A percentile compares a stretch with the other conserved stretches of the same genome.
phyloP scores from a whole-genome alignment of 2,888 invertebrate species.

The Siphonodentalium dalli region DNA sequence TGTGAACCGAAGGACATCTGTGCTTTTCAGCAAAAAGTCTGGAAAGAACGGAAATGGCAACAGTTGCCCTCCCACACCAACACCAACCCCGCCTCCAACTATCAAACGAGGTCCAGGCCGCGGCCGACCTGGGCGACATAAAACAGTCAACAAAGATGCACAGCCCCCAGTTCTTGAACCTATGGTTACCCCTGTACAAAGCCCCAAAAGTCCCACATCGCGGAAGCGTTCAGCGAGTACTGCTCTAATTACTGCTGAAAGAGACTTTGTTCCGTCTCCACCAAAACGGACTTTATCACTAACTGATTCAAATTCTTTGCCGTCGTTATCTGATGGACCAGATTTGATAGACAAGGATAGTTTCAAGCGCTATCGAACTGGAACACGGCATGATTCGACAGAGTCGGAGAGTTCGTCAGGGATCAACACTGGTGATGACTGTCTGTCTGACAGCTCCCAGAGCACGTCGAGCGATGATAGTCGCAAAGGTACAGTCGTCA shows the following conservation, averaged over 20 bases:
- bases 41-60: conserved; percentile 33
- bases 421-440: conserved; percentile 55
- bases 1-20: conserved; percentile 78
- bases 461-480: conserved; percentile 51
- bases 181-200: conserved; percentile 33
- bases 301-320: conserved; percentile 38
- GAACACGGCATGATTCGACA: conserved; percentile 47
- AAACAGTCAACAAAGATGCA: conserved; percentile 24
- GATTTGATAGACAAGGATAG: conserved; percentile 62
- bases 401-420: conserved; percentile 59
- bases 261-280: conserved; percentile 38
- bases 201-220: conserved; percentile 40
- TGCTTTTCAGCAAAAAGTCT: conserved; percentile 77
- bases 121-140: conserved; percentile 39
- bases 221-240: conserved; percentile 50
- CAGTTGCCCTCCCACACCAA: conserved; percentile 27
- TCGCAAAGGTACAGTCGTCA: conserved; percentile 50
- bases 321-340: conserved; percentile 39
- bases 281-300: conserved; percentile 49
- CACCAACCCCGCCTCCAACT: conserved; percentile 32
- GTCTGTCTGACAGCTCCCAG: conserved; percentile 48
- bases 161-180: conserved; percentile 40
- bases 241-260: conserved; percentile 33
- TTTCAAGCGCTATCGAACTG: conserved; percentile 67
- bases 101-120: conserved; percentile 34